phyloP scores from a whole-genome alignment of 1,140 invertebrate species.

The Dendroctonus valens region DNA sequence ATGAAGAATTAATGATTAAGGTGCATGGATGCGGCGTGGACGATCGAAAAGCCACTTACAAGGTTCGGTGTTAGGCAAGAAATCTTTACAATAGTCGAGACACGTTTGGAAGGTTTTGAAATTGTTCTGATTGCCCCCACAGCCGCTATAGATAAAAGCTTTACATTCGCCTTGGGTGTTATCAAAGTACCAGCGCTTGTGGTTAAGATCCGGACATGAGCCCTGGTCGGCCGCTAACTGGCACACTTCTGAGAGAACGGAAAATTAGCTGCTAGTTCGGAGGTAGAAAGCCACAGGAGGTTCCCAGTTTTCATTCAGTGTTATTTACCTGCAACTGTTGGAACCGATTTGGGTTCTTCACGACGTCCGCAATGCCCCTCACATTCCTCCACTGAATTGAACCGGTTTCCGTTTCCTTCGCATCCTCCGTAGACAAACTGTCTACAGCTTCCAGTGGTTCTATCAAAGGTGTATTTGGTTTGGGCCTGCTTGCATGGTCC shows the following conservation, averaged over 20 bases:
- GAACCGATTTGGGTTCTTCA: constrained; percentile 36
- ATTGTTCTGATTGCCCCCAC: constrained; percentile 76
- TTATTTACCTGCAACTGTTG: constrained; percentile 20
- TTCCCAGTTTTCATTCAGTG: too few species aligned
- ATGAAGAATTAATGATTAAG: too few species aligned
- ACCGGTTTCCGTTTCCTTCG: constrained; percentile 82
- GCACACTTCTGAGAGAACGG: constrained; percentile 50
- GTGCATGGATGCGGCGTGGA: too few species aligned
- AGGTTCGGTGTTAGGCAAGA: constrained; percentile 47
- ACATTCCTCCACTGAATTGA: constrained; percentile 69
- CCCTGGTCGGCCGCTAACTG: constrained; percentile 66
- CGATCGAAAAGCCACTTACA: constrained; percentile 48
- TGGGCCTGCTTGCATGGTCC: constrained; percentile 67
- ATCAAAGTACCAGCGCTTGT: constrained; percentile 81
- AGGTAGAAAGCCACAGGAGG: not conserved
- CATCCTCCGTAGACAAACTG: constrained; percentile 83
- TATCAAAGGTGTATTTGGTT: constrained; percentile 70
- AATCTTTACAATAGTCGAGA: constrained; percentile 58
- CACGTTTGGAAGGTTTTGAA: constrained; percentile 73
- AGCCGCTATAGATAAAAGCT: constrained; percentile 77
- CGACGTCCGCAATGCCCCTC: constrained; percentile 61
- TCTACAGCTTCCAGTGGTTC: constrained; percentile 56
- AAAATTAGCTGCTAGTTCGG: not conserved
- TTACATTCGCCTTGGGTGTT: constrained; percentile 67
- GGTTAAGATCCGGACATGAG: constrained; percentile 63